Percentiles rank a stretch among this genome's conserved stretches.
These are phyloP conservation scores for Megathymus violae DNA, from an alignment of 1,140 invertebrate species.

Conservation along the genomic window DNA sequence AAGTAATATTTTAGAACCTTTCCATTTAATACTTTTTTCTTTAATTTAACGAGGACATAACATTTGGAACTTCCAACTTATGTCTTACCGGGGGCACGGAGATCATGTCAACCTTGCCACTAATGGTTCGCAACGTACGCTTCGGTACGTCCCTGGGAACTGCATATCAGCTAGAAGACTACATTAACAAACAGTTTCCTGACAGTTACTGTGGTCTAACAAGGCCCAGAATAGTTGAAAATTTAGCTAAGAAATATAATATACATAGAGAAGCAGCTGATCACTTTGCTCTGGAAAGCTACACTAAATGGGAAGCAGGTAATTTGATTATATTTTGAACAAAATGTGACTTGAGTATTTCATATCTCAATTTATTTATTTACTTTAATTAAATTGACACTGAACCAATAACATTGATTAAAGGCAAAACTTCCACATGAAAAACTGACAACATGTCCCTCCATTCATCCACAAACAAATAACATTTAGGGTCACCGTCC, in stretches of 20 bases:
- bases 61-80: slow-evolving; percentile 90
- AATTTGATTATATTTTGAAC: no score
- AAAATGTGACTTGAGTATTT: no score
- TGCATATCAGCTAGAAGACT: slow-evolving; percentile 93
- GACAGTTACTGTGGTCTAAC: slow-evolving; percentile 95
- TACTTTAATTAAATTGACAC: no score
- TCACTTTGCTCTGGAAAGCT: slow-evolving; percentile 92
- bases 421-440: no score
- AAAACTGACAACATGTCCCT: no score
- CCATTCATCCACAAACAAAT: no score
- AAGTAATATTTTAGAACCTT: no score
- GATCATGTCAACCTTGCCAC: slow-evolving; percentile 96
- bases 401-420: no score
- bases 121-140: slow-evolving; percentile 92
- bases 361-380: no score
- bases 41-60: slow-evolving; percentile 89
- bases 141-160: slow-evolving; percentile 95
- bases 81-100: slow-evolving; percentile 96
- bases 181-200: slow-evolving; percentile 93
- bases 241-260: slow-evolving; percentile 94
- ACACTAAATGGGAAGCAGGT: slow-evolving; percentile 92
- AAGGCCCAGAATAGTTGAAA: slow-evolving; percentile 98
- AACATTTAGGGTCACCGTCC: no score
- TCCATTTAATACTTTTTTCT: no score
- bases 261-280: slow-evolving; percentile 94